Evolutionary conservation across 2,888 invertebrate genomes (phyloP), one percentile per base, ranked within the genome.

Genomic region (Lochmaea capreae): DNA sequence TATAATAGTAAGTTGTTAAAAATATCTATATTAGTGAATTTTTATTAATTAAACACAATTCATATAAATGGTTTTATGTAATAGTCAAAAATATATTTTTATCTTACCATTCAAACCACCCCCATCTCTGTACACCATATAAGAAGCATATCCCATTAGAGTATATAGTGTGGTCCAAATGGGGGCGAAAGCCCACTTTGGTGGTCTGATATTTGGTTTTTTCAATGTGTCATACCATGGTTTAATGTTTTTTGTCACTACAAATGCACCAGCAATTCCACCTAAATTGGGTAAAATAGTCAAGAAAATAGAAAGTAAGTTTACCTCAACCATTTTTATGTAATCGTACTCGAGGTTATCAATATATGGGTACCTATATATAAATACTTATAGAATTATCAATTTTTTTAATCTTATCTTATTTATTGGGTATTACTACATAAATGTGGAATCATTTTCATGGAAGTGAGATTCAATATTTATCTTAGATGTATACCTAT

Each of bases 61-160:
- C n/a, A n/a, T n/a, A n/a, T n/a, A n/a, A n/a, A n/a, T 39, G 33
- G 33, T 39, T 39, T 39, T 39, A 39, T 39, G 2, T 39, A 39
- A 39, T 39, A 5, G 3, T 22, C 8, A 39, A 6, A 39, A 39
- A 39, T 39, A 39, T 39, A 3, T 39, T 39, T 39, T 39, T 8
- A 39, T 77, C 81, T 84, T 80, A 90, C 91, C 92, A 79, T 89
- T 86, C 80, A 94, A 93, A 33, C 95, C 95, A 70, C 92, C 93
- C 2, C 94, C 93, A 81, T 95, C 93, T 75, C 91, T 89, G 88
- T 91, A 94, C 0, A 95, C 93, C 80, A 95, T 85, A 84, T 95
- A 96, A 0, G 95, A 95, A 2, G 95, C 94, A 83, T 93, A 95
- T 0, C 96, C 96, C 92, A 96, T 95, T 6, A 92, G 88, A 5